These are phyloP conservation scores for Zaprionus africanus DNA, from an alignment of 1,140 invertebrate genomes.

Conservation along the genomic window DNA sequence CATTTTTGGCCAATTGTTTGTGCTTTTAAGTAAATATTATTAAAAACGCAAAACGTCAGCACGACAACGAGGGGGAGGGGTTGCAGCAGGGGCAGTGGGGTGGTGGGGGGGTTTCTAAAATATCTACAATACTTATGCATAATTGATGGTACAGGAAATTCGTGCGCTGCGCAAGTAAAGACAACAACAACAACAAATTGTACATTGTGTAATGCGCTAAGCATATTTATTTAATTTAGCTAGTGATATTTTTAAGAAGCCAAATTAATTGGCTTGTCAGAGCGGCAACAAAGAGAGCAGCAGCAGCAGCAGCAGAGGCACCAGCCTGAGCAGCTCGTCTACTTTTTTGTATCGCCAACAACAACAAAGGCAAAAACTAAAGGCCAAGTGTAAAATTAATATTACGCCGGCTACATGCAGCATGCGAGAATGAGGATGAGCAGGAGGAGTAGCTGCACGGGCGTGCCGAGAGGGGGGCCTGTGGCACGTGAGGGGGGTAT, in stretches of 20 bases:
- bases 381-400: slow-evolving; percentile 83
- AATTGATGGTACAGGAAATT: slow-evolving; percentile 78
- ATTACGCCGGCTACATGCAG: slow-evolving; percentile 60
- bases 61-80: not conserved
- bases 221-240: slow-evolving; percentile 78
- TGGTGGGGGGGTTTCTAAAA: slow-evolving; percentile 31
- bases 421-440: not conserved
- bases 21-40: slow-evolving; percentile 79
- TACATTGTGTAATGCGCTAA: slow-evolving; percentile 49
- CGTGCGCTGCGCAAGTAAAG: slow-evolving; percentile 39
- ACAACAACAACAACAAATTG: slow-evolving; percentile 28
- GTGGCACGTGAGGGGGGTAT: not conserved
- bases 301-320: slow-evolving; percentile 15
- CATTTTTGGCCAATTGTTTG: slow-evolving; percentile 78
- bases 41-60: slow-evolving; percentile 72
- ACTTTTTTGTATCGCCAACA: slow-evolving; percentile 59
- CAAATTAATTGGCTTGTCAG: slow-evolving; percentile 76
- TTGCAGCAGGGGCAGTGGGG: not conserved
- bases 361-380: slow-evolving; percentile 63
- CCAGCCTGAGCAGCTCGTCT: slow-evolving; percentile 52
- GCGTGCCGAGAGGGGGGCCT: not conserved
- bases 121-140: slow-evolving; percentile 66
- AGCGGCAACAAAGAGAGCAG: slow-evolving; percentile 54
- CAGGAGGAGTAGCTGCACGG: not conserved
- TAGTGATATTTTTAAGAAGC: slow-evolving; percentile 74